Evolutionary conservation across 2,797 vertebrate species (phyloP).

Genomic region (Platyrinchus mystaceus): DNA sequence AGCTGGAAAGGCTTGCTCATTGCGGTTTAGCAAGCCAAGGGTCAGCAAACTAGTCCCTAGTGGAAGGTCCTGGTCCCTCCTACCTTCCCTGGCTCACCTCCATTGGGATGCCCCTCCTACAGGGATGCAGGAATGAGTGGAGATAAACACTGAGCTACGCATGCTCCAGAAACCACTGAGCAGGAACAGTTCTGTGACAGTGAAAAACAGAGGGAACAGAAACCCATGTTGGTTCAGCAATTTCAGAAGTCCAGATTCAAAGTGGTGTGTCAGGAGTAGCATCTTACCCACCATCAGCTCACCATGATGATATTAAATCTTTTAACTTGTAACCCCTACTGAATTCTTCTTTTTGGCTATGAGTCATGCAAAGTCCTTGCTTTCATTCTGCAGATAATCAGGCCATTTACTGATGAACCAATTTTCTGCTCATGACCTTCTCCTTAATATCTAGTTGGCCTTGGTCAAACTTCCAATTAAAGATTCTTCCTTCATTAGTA

Average conservation of each 20-base stretch:
- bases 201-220: background rate
- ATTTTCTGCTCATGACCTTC: constrained; percentile 2
- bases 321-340: background rate
- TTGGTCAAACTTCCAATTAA: constrained; percentile 8
- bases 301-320: background rate
- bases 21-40: background rate
- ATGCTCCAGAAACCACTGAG: background rate
- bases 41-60: background rate
- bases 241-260: background rate
- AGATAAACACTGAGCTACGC: background rate
- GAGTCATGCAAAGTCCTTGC: background rate
- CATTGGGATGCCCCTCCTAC: background rate
- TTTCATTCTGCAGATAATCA: background rate
- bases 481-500: background rate
- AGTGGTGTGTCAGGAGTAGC: background rate
- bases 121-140: background rate
- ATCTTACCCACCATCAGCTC: background rate
- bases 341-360: background rate
- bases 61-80: background rate
- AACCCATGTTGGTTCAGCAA: background rate
- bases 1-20: background rate
- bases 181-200: background rate
- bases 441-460: background rate
- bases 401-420: background rate
- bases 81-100: background rate